Evolutionary conservation across 2,113 vertebrate species (phyloP).

Genomic region (Stegastes partitus): DNA sequence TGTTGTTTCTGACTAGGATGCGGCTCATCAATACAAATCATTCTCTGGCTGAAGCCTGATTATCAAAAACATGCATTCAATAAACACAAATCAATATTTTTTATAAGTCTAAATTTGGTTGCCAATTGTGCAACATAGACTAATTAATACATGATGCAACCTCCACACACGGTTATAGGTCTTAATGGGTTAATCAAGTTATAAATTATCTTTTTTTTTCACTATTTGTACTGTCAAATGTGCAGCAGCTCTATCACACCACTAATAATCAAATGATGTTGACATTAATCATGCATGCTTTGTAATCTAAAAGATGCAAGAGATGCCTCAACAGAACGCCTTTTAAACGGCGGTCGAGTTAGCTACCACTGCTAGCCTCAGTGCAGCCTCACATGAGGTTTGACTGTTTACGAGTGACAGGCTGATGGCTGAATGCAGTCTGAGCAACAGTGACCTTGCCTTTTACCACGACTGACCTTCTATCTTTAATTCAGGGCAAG

Average conservation of each 20-base stretch:
- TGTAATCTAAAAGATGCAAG: background rate
- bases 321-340: conserved; percentile 3
- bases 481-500: conserved; percentile 70
- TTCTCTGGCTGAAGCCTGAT: background rate
- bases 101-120: background rate
- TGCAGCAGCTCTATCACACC: background rate
- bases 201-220: background rate
- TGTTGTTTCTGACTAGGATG: background rate
- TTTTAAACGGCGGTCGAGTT: conserved; percentile 1
- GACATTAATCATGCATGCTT: background rate
- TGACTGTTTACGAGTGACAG: conserved; percentile 73
- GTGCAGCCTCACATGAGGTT: conserved; percentile 36
- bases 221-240: background rate
- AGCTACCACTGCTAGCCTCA: conserved; percentile 1
- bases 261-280: background rate
- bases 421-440: conserved; percentile 64
- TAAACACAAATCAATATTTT: background rate
- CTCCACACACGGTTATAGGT: too few species aligned
- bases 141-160: too few species aligned
- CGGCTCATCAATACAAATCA: background rate
- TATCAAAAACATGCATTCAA: background rate
- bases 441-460: conserved; percentile 81
- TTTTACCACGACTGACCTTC: conserved; percentile 77
- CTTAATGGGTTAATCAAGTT: background rate
- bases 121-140: background rate